These are phyloP conservation scores for Moxostoma hubbsi DNA, from an alignment of 2,797 vertebrate species.

Conservation along the genomic window DNA sequence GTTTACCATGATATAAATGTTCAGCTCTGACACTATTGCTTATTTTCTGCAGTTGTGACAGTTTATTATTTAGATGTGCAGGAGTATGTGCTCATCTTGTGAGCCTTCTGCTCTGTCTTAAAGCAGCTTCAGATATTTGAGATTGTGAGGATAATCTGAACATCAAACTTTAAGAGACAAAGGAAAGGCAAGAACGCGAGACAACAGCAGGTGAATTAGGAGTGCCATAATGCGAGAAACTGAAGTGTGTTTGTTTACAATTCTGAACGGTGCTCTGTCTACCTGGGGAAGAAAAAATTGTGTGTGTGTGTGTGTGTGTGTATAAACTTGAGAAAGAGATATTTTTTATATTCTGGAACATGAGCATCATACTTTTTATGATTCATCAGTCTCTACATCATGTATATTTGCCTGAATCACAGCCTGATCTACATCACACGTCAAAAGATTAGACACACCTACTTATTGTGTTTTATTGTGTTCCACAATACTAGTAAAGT, in stretches of 20 bases:
- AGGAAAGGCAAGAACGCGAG: conserved; percentile 40
- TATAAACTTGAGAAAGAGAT: conserved; percentile 13
- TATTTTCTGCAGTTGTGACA: conserved; percentile 25
- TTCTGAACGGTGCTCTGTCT: conserved; percentile 31
- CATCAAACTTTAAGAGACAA: conserved; percentile 37
- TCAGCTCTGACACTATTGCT: conserved; percentile 6
- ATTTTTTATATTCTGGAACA: conserved; percentile 49
- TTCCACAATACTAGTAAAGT: too few species aligned
- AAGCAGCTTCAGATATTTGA: conserved; percentile 35
- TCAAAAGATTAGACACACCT: too few species aligned
- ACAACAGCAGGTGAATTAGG: conserved; percentile 63
- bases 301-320: conserved; percentile 6
- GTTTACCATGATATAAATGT: neutral
- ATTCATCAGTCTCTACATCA: conserved; percentile 38
- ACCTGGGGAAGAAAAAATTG: conserved; percentile 33
- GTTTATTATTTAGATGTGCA: conserved; percentile 7
- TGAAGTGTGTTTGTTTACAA: conserved; percentile 47
- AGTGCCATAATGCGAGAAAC: conserved; percentile 65
- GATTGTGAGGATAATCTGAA: conserved; percentile 37
- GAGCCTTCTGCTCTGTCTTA: conserved; percentile 10
- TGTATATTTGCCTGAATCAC: conserved; percentile 21
- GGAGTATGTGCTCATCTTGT: conserved; percentile 1
- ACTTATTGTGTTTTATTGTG: too few species aligned
- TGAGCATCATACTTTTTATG: conserved; percentile 43
- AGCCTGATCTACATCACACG: neutral